phyloP scores from a whole-genome alignment of 2,888 invertebrate genomes.

The Synanthedon tipuliformis region DNA sequence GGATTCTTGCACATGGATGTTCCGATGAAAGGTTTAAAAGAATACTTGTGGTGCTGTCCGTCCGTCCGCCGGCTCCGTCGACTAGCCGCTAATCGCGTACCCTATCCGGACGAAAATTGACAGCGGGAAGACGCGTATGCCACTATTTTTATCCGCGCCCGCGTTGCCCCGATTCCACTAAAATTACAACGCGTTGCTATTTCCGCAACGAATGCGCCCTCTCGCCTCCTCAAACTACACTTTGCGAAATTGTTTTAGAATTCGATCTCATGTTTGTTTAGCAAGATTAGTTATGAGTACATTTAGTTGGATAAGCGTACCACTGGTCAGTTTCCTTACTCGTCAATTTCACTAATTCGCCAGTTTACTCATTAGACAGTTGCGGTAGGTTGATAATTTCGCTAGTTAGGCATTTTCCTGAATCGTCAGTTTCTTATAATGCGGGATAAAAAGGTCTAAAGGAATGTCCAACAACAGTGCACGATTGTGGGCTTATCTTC shows the following conservation, averaged over 20 bases:
- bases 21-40: background rate
- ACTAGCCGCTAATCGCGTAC: constrained; percentile 46
- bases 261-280: too few species aligned
- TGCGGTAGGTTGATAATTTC: too few species aligned
- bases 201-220: constrained; percentile 61
- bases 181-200: constrained; percentile 66
- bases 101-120: constrained; percentile 65
- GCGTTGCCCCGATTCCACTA: constrained; percentile 69
- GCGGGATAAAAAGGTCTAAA: too few species aligned
- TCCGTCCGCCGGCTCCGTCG: background rate
- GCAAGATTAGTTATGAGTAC: too few species aligned
- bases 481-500: too few species aligned
- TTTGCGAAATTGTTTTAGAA: constrained; percentile 30
- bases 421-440: too few species aligned
- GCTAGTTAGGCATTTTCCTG: too few species aligned
- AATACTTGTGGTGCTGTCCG: background rate
- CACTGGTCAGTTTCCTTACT: too few species aligned
- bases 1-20: background rate
- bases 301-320: too few species aligned
- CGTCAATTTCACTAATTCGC: too few species aligned
- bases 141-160: constrained; percentile 66
- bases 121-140: constrained; percentile 57
- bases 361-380: too few species aligned
- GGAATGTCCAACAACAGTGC: too few species aligned
- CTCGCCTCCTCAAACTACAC: constrained; percentile 17